Base-by-base conservation (phyloP, 2,113 vertebrate genomes). In the Aphelocoma coerulescens region DNA sequence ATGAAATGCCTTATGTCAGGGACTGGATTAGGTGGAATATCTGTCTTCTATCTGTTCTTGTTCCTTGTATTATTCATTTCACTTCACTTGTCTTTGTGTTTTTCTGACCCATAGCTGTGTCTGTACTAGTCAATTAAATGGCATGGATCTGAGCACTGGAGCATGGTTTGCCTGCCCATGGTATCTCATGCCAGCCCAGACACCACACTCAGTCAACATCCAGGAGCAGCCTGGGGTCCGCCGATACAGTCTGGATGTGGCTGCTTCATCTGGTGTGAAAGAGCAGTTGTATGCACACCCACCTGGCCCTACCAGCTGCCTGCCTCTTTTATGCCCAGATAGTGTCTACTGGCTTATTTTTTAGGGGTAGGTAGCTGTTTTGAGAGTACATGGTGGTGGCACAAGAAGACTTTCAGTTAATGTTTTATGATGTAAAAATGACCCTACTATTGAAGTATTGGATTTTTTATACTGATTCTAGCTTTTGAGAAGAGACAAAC, bases 131-230 rank as follows among this genome's bases (percentile, higher is more conserved):
- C 41, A 68, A 2, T 11, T 35, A 33, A 65, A 43, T 14, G 13
- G 3, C 23, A 61, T 8, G 19, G 27, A 23, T 44, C 46, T 61
- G 37, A 17, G 17, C 16, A 7, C 19, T 32, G 49, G 21, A 21
- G 4, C 2, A 1, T 21, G 35, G 9, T 27, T 61, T 30, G 2
- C 28, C 32, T 24, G 2, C 32, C 39, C 1, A 0, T 10, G 13
- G 11, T 4, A 1, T 19, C n/a, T 65, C n/a, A 16, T 43, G n/a
- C 8, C 30, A 68, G 22, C 26, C 43, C 33, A 55, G 35, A 11
- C 21, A 44, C 8, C 7, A 32, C 0, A 1, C 19, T 61, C 49
- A 69, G n/a, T 5, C 16, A 69, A 19, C 7, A 33, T 7, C n/a
- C 54, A 55, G 68, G 15, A 84, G 49, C 24, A 76, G 15, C 33